Conservation (phyloP, 2,113 vertebrate species). For the Dipodomys ordii region DNA sequence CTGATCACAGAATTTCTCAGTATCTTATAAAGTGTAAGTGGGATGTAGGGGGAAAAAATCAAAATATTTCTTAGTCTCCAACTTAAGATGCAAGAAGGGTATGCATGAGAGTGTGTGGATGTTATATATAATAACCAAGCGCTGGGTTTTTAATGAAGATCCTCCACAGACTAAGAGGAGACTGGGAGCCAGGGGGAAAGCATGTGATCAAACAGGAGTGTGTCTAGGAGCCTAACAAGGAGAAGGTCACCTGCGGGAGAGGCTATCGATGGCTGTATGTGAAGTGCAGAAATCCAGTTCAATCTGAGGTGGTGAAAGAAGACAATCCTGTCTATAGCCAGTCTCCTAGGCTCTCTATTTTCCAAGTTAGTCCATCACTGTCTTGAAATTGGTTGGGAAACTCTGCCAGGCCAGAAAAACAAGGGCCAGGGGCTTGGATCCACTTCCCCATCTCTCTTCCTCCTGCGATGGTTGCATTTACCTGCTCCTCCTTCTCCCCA, state of each 20-base stretch:
- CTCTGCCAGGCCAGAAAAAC: not conserved
- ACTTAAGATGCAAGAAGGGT: not conserved
- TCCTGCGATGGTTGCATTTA: not conserved
- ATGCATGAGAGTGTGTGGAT: not conserved
- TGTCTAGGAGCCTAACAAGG: not conserved
- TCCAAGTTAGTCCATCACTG: too few species aligned
- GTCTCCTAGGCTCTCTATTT: fast-evolving
- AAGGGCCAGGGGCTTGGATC: fast-evolving
- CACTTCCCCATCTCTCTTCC: too few species aligned
- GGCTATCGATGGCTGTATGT: fast-evolving
- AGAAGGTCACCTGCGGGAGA: not conserved
- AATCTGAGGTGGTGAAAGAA: not conserved
- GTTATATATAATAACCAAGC: not conserved
- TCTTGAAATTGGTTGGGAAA: not conserved
- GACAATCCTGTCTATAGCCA: not conserved
- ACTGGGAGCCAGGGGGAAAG: too few species aligned
- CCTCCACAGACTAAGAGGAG: too few species aligned
- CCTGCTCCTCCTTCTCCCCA: too few species aligned
- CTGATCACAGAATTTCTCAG: not conserved
- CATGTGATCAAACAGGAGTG: too few species aligned
- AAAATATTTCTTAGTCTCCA: not conserved
- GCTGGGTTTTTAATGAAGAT: not conserved
- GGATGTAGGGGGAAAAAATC: not conserved
- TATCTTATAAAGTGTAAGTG: not conserved
- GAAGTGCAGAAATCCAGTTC: not conserved